A percentile compares a stretch with the other conserved stretches of the same genome.
Conservation (phyloP, 1,140 invertebrate genomes). For the Radopholus similis region DNA sequence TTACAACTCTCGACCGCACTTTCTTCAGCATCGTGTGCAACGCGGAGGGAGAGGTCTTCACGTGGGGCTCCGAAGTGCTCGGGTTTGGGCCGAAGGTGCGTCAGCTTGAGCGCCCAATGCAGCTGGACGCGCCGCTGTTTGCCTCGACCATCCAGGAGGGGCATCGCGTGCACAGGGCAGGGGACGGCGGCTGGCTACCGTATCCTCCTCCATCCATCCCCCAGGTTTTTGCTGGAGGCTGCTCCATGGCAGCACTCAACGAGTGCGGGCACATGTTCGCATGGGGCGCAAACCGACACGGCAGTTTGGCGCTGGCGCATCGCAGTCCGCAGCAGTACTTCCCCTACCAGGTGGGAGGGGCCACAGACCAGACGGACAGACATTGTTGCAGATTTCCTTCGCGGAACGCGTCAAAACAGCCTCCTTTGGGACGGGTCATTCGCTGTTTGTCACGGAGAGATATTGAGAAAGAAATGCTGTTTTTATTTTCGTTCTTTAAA, state of each 20-base stretch:
- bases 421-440: slow-evolving; percentile 39
- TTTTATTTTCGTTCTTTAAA: too few relatives aligned
- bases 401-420: slow-evolving; percentile 20
- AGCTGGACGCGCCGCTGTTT: slow-evolving; percentile 36
- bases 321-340: slow-evolving; percentile 36
- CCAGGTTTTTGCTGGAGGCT: slow-evolving; percentile 36
- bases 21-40: slow-evolving; percentile 33
- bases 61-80: slow-evolving; percentile 39
- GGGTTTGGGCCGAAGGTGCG: slow-evolving; percentile 35
- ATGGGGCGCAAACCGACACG: slow-evolving; percentile 44
- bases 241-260: slow-evolving; percentile 25
- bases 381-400: slow-evolving; percentile 42
- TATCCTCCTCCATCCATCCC: slow-evolving; percentile 2
- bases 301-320: slow-evolving; percentile 29
- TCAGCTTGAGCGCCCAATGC: slow-evolving; percentile 22
- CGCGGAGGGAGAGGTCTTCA: slow-evolving; percentile 32
- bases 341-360: slow-evolving; percentile 26
- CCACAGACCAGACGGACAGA: background rate
- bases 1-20: background rate
- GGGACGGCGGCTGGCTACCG: background rate
- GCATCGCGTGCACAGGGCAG: slow-evolving; percentile 11
- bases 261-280: slow-evolving; percentile 30
- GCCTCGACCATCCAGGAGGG: slow-evolving; percentile 23
- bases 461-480: too few relatives aligned
- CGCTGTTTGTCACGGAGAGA: slow-evolving; percentile 35